phyloP scores from a whole-genome alignment of 2,888 invertebrate species.

The Agrotis puta region DNA sequence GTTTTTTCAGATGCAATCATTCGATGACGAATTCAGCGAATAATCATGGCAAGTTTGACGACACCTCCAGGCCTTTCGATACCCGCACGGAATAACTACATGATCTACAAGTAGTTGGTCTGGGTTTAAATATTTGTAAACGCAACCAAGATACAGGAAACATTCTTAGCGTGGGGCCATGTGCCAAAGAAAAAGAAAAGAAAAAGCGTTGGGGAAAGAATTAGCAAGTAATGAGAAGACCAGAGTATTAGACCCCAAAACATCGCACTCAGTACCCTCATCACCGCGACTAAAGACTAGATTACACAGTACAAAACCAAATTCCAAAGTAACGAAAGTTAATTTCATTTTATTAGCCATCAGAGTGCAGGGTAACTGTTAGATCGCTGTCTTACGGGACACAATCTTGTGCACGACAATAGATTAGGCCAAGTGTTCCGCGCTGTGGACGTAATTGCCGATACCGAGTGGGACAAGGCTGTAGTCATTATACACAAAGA shows the following conservation, averaged over 20 bases:
- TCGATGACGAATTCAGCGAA: no score
- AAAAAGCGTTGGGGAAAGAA: neutral
- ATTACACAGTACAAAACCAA: slow-evolving; percentile 5
- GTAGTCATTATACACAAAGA: slow-evolving; percentile 29
- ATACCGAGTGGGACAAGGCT: slow-evolving; percentile 46
- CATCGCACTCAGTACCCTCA: neutral
- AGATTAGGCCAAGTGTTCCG: slow-evolving; percentile 53
- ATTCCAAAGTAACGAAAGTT: slow-evolving; percentile 21
- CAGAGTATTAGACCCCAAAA: neutral
- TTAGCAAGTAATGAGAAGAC: neutral
- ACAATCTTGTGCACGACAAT: slow-evolving; percentile 58
- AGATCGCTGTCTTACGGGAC: slow-evolving; percentile 48
- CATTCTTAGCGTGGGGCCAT: no score
- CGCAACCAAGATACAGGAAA: no score
- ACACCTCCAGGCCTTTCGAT: no score
- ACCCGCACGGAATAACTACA: no score
- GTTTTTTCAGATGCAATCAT: no score
- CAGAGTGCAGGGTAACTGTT: slow-evolving; percentile 50
- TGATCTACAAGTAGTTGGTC: no score
- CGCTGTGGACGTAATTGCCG: slow-evolving; percentile 53
- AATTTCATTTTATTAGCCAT: slow-evolving; percentile 59
- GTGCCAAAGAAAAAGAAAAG: no score
- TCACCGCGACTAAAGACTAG: neutral
- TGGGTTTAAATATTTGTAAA: no score
- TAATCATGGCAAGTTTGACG: no score